Conservation (phyloP, 1,140 invertebrate species). For the Octopus bimaculoides region DNA sequence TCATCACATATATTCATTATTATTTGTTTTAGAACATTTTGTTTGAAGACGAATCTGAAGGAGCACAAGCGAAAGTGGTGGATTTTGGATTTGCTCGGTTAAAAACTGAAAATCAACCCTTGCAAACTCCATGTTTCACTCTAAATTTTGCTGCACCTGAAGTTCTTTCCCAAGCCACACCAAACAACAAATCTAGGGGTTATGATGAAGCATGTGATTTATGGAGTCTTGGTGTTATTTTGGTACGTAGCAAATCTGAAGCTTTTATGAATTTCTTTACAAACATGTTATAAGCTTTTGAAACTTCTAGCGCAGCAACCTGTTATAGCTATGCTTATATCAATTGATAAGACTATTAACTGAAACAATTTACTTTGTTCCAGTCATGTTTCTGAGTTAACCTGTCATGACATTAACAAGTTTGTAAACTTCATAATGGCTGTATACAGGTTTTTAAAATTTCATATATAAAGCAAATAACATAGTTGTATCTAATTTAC, state of each 20-base stretch:
- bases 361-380: no score
- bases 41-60: conserved; percentile 65
- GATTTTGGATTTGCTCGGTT: conserved; percentile 88
- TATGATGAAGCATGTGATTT: conserved; percentile 89
- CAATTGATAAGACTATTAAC: no score
- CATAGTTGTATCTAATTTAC: conserved; percentile 13
- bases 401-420: no score
- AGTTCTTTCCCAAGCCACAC: conserved; percentile 66
- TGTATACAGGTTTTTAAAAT: no score
- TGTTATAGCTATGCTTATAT: no score
- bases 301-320: no score
- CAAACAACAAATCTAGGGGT: conserved; percentile 53
- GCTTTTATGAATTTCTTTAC: no score
- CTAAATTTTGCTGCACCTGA: conserved; percentile 89
- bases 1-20: not conserved
- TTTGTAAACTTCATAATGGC: no score
- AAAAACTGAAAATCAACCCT: conserved; percentile 67
- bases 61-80: conserved; percentile 76
- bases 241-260: conserved; percentile 59
- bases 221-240: conserved; percentile 87
- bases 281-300: no score
- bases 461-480: no score
- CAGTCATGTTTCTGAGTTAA: no score
- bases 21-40: conserved; percentile 68
- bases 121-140: conserved; percentile 84